phyloP scores from a whole-genome alignment of 30 jellyfish, hydroid and myxozoan species.

The Morbakka virulenta region DNA sequence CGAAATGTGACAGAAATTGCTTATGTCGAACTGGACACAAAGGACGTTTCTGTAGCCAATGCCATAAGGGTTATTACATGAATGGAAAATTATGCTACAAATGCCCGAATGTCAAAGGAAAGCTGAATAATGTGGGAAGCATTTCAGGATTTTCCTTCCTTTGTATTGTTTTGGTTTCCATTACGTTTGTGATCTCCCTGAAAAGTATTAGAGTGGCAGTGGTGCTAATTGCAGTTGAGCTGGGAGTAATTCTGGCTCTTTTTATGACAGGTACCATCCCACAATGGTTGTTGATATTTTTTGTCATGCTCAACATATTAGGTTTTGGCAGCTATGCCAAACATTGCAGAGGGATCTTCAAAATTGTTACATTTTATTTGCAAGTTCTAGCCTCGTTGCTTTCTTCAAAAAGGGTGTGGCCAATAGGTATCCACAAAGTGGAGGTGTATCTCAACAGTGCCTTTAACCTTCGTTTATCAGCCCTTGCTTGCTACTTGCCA shows the following conservation, averaged over 20 bases:
- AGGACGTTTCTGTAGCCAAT: constrained; percentile 58
- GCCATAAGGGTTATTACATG: constrained; percentile 21
- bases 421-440: constrained; percentile 15
- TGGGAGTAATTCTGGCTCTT: not conserved
- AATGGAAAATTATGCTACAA: constrained; percentile 37
- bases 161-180: not conserved
- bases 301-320: constrained; percentile 1
- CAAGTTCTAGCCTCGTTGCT: constrained; percentile 48
- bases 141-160: not conserved
- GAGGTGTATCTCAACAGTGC: constrained; percentile 30
- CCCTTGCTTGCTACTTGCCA: constrained; percentile 31
- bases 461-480: constrained; percentile 38
- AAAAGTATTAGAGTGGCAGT: not conserved
- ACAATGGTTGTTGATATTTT: constrained; percentile 1
- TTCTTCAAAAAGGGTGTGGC: constrained; percentile 40
- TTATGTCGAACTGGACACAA: constrained; percentile 35
- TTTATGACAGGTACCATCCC: constrained; percentile 1
- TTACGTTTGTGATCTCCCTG: not conserved
- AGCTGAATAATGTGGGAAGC: not conserved
- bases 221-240: constrained; percentile 8
- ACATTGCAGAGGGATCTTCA: constrained; percentile 30
- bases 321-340: constrained; percentile 10
- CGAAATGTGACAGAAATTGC: constrained; percentile 26
- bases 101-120: constrained; percentile 22
- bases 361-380: constrained; percentile 30